Conservation (phyloP, 2,797 vertebrate species). For the Hydrocynus forskahlii region DNA sequence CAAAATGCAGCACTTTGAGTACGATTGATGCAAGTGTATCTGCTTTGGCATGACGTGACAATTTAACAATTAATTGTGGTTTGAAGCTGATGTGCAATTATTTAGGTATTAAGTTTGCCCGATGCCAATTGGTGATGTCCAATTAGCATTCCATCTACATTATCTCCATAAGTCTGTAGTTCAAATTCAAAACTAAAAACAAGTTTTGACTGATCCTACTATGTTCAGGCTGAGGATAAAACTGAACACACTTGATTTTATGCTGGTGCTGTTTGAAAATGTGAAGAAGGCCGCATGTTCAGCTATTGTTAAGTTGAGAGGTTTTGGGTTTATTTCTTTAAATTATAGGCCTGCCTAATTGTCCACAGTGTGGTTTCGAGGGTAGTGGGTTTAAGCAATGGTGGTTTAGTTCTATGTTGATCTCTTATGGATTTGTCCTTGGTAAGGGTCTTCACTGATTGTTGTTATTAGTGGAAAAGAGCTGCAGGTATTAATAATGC, state of each 20-base stretch:
- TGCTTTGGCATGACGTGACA: no score
- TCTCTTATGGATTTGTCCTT: conserved; percentile 43
- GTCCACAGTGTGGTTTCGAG: background rate
- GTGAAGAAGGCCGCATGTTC: background rate
- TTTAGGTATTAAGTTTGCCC: background rate
- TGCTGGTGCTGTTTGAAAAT: background rate
- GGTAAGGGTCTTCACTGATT: conserved; percentile 34
- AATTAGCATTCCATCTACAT: background rate
- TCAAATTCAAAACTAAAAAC: background rate
- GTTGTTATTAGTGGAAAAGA: conserved; percentile 38
- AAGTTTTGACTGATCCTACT: background rate
- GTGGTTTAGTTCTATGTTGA: conserved; percentile 10
- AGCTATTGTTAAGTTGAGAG: background rate
- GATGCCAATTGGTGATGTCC: background rate
- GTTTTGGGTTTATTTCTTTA: background rate
- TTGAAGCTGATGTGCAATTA: background rate
- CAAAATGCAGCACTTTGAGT: no score
- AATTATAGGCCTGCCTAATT: background rate
- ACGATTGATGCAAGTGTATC: no score
- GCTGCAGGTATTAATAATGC: conserved; percentile 43
- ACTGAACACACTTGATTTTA: background rate
- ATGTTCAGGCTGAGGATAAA: background rate
- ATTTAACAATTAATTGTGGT: background rate
- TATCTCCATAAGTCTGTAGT: background rate
- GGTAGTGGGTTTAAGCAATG: background rate